phyloP scores from a whole-genome alignment of 2,888 invertebrate genomes.

The Microdon myrmicae region DNA sequence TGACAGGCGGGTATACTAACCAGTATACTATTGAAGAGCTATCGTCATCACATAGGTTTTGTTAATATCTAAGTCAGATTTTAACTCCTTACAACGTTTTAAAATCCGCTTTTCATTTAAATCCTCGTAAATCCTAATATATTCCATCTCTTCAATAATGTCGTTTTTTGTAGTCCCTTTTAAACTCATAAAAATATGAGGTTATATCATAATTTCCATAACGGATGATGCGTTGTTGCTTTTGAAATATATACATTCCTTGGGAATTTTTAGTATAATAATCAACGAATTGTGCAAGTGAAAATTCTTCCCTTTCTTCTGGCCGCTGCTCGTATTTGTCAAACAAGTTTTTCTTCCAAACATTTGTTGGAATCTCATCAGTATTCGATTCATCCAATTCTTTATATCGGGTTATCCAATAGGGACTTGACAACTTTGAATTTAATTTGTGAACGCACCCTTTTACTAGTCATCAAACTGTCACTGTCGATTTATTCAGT shows the following conservation, averaged over 20 bases:
- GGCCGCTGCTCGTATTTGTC: slow-evolving; percentile 60
- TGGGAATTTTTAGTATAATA: slow-evolving; percentile 48
- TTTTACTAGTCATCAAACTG: too few relatives aligned
- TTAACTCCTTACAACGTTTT: slow-evolving; percentile 42
- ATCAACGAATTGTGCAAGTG: slow-evolving; percentile 59
- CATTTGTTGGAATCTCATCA: too few relatives aligned
- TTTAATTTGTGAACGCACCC: too few relatives aligned
- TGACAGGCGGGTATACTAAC: too few relatives aligned
- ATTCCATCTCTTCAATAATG: slow-evolving; percentile 42
- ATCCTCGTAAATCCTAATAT: slow-evolving; percentile 38
- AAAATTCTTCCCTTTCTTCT: slow-evolving; percentile 54
- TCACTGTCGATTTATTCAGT: too few relatives aligned
- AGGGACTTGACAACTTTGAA: too few relatives aligned
- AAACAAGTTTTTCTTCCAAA: too few relatives aligned
- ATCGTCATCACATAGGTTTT: slow-evolving; percentile 56
- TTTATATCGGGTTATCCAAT: too few relatives aligned
- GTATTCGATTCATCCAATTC: too few relatives aligned
- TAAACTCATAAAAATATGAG: slow-evolving; percentile 58
- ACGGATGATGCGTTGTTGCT: slow-evolving; percentile 57
- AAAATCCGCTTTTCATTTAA: slow-evolving; percentile 42
- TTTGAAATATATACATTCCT: slow-evolving; percentile 31
- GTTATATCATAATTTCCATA: slow-evolving; percentile 61
- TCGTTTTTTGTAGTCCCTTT: slow-evolving; percentile 47
- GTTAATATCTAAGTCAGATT: slow-evolving; percentile 55
- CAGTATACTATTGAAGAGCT: too few relatives aligned